Evolutionary conservation across 1,140 invertebrate species (phyloP), one percentile per base, ranked within the genome.

Genomic region (Trachymyrmex cornetzi): DNA sequence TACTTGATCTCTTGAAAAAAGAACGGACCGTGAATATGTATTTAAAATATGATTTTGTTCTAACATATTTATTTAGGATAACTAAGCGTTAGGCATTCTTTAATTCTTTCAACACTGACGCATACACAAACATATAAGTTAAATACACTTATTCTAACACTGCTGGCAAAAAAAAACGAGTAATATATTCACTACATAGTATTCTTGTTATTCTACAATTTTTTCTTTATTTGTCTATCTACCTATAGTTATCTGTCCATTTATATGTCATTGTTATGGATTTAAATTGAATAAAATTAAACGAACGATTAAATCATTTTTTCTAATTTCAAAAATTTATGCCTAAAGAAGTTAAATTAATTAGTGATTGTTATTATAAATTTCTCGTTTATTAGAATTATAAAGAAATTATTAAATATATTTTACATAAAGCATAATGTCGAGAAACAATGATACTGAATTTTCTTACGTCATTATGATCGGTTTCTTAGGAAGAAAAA

Each of bases 381-480:
- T 27, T 16, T 16, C 67, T 71, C 3, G 5, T 38, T n/a, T n/a
- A n/a, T n/a, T n/a, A 38, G 6, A 14, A 27, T 27, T 16, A 3
- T 7, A 30, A 3, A 48, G 3, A 38, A 71, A 74, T 38, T 38
- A 57, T 75, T 50, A 50, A 55, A 48, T 16, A 44, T 59, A 24
- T 77, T 44, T 77, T 77, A 22, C 30, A 44, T 19, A 19, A 11
- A 19, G n/a, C 12, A 61, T 44, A 44, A 9, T 75, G 1, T 34
- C 3, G 12, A 27, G 7, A n/a, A 19, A 1, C 3, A 55, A 16
- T 38, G 30, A 19, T 27, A 19, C 3, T 59, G 24, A 85, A 82
- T 81, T 84, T 34, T 19, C 22, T 64, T 6, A 12, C 38, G 53
- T 85, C 79, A 74, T 66, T 38, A 38, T 1, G 27, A 61, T 71